Conservation (phyloP, 2,888 invertebrate species). For the Sylvicola cinctus region DNA sequence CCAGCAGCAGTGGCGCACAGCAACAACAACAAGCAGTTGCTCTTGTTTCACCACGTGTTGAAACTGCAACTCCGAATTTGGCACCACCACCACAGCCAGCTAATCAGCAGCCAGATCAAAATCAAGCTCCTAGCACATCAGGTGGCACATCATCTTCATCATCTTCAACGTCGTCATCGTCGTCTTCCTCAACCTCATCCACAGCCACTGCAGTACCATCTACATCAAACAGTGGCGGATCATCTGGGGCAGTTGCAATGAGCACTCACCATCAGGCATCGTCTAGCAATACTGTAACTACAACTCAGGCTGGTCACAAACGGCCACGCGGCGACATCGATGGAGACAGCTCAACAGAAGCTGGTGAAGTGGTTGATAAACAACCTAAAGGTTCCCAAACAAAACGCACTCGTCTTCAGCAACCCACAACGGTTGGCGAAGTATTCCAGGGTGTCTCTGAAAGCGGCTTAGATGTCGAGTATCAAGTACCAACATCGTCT, state of each 20-base stretch:
- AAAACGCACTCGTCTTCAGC: slow-evolving; percentile 19
- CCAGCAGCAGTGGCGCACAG: slow-evolving; percentile 12
- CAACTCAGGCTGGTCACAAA: slow-evolving; percentile 40
- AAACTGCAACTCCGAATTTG: slow-evolving; percentile 31
- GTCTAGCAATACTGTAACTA: slow-evolving; percentile 45
- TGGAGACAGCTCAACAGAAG: slow-evolving; percentile 30
- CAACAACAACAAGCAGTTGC: slow-evolving; percentile 41
- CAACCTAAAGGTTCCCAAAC: slow-evolving; percentile 17
- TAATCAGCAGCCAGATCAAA: slow-evolving; percentile 17
- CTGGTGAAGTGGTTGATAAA: slow-evolving; percentile 25
- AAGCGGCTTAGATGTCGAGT: slow-evolving; percentile 42
- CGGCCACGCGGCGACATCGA: slow-evolving; percentile 36
- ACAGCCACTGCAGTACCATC: slow-evolving; percentile 13
- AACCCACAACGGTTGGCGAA: slow-evolving; percentile 12
- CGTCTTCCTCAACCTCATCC: slow-evolving; percentile 20
- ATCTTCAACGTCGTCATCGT: slow-evolving; percentile 15
- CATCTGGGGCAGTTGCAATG: slow-evolving; percentile 18
- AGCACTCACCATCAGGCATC: slow-evolving; percentile 26
- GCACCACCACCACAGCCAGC: slow-evolving; percentile 12
- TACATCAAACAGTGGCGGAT: slow-evolving; percentile 8
- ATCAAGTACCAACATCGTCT: slow-evolving; percentile 70
- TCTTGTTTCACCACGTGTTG: slow-evolving; percentile 45
- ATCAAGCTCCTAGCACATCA: slow-evolving; percentile 21
- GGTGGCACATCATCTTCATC: slow-evolving; percentile 14
- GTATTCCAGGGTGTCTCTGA: slow-evolving; percentile 32